These are phyloP conservation scores for Staurois parvus DNA, from an alignment of 2,797 vertebrate species.

Conservation along the genomic window DNA sequence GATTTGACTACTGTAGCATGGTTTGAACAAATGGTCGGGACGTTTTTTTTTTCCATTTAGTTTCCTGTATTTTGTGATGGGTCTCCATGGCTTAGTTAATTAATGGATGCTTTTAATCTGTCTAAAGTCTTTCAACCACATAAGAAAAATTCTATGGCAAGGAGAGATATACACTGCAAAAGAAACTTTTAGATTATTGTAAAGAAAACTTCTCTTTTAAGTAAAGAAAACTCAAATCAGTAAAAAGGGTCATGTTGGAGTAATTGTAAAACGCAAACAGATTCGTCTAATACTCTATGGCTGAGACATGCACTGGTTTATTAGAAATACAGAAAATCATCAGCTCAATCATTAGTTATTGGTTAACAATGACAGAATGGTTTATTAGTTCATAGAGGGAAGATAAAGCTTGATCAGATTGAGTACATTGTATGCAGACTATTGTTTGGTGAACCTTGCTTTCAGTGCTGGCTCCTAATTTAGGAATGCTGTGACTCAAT, in stretches of 20 bases:
- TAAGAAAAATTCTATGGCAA: conserved; percentile 41
- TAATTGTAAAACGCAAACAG: conserved; percentile 43
- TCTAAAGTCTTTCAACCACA: conserved; percentile 53
- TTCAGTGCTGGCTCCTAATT: not conserved
- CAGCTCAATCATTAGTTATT: not conserved
- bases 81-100: conserved; percentile 42
- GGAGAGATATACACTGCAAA: conserved; percentile 19
- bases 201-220: conserved; percentile 35
- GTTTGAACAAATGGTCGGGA: conserved; percentile 45
- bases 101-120: conserved; percentile 57
- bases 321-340: not conserved
- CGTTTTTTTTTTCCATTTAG: conserved; percentile 47
- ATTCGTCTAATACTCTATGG: not conserved
- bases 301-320: not conserved
- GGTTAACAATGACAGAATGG: not conserved
- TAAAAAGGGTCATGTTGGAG: conserved; percentile 29
- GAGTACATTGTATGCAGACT: not conserved
- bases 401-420: not conserved
- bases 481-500: not conserved
- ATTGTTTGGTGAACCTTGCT: not conserved
- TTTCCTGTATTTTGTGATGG: conserved; percentile 32
- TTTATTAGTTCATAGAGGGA: not conserved
- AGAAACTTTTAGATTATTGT: conserved; percentile 57
- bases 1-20: conserved; percentile 25
- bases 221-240: conserved; percentile 29